Evolutionary conservation across 2,888 invertebrate genomes (phyloP).

Genomic region (Leptinotarsa haldemani): DNA sequence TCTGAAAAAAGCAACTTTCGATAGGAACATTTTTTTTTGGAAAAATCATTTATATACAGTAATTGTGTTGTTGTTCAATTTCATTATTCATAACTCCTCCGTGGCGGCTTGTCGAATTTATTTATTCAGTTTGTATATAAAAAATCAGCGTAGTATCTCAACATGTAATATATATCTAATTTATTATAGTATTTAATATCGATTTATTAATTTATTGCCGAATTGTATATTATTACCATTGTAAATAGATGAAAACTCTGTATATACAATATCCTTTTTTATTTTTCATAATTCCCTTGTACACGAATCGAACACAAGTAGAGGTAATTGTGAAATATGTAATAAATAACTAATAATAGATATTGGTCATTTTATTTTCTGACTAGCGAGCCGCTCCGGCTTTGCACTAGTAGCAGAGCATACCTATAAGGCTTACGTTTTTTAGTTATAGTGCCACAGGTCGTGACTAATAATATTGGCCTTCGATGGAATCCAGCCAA

Average conservation of each 20-base stretch:
- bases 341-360: constrained; percentile 47
- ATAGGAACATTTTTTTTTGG: not conserved
- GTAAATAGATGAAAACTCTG: constrained; percentile 52
- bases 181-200: constrained; percentile 49
- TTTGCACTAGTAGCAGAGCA: no score
- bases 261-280: constrained; percentile 44
- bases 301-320: constrained; percentile 55
- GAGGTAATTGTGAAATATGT: constrained; percentile 52
- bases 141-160: constrained; percentile 60
- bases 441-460: no score
- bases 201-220: constrained; percentile 52
- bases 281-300: constrained; percentile 36
- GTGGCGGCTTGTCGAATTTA: constrained; percentile 38
- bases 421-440: no score
- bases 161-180: constrained; percentile 54
- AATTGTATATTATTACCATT: constrained; percentile 52
- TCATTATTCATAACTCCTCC: not conserved
- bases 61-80: not conserved
- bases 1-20: not conserved
- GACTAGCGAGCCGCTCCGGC: not conserved
- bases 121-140: constrained; percentile 54
- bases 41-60: not conserved
- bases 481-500: no score
- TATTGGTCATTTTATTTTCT: not conserved
- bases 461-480: no score